Evolutionary conservation across 2,797 vertebrate species (phyloP), one percentile per base, ranked within the genome.

Genomic region (Spheniscus humboldti): DNA sequence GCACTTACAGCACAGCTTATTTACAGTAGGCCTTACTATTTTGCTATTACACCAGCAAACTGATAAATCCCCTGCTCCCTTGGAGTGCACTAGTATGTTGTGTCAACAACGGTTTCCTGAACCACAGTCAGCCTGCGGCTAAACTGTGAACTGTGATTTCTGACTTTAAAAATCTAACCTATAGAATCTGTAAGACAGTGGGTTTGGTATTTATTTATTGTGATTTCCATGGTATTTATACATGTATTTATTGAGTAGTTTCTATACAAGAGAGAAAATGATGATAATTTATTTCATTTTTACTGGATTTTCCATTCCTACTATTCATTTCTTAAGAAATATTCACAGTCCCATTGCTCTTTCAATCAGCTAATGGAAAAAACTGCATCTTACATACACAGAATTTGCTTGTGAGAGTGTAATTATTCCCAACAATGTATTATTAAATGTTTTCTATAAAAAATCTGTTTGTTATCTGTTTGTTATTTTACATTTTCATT

Each of bases 61-160:
- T 31, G 48, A 18, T 11, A 39, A 82, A 60, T 62, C 60, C 76
- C 79, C 85, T 88, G 79, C 92, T 97, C 93, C 94, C 59, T 62
- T 89, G 95, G 89, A 94, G 93, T 37, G 30, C 56, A 15, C 59
- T 39, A 12, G 95, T 96, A 95, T 94, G 94, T 89, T 97, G 95
- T 92, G 95, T 97, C 86, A 97, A 95, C 94, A 95, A 27, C 68
- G 87, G 73, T 15, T 18, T 64, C 47, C 56, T 57, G 39, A 86
- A 9, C 17, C 56, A 30, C 17, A 1, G 82, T 43, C 76, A 62
- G 85, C 82, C 89, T 11, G 60, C 64, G 55, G 60, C 74, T 71
- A n/a, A 43, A n/a, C 77, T 63, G 62, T 39, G 71, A 71, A 62
- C 48, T 87, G 35, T 28, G 57, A 71, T 10, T 52, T 68, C 57